phyloP scores from a whole-genome alignment of 2,113 vertebrate genomes.

The Carollia perspicillata region DNA sequence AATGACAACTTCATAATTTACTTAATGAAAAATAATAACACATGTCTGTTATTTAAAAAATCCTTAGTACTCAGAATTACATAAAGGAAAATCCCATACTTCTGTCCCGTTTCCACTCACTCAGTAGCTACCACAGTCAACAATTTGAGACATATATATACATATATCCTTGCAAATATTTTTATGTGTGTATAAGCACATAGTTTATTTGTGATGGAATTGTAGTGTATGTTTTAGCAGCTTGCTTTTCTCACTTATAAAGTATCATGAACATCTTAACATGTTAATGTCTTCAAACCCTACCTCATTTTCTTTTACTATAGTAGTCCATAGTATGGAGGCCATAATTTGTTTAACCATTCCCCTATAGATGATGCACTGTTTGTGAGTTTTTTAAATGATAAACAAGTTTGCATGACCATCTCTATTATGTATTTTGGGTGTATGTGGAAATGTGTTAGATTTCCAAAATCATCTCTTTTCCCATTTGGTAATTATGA shows the following conservation, averaged over 20 bases:
- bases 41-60: neutral
- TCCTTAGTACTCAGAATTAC: neutral
- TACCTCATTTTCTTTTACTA: neutral
- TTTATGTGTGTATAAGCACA: neutral
- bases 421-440: neutral
- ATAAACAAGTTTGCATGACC: neutral
- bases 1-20: neutral
- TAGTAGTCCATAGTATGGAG: neutral
- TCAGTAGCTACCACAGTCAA: neutral
- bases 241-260: neutral
- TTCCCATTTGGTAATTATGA: neutral
- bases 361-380: neutral
- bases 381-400: neutral
- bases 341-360: neutral
- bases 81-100: neutral
- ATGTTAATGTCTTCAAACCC: neutral
- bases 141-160: neutral
- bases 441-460: neutral
- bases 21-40: constrained; percentile 24
- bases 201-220: neutral
- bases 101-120: neutral
- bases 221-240: neutral
- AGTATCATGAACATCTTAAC: neutral
- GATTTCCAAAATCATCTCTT: neutral
- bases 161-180: neutral